Conservation (phyloP, 2,113 vertebrate species). For the Catharus fuscescens region DNA sequence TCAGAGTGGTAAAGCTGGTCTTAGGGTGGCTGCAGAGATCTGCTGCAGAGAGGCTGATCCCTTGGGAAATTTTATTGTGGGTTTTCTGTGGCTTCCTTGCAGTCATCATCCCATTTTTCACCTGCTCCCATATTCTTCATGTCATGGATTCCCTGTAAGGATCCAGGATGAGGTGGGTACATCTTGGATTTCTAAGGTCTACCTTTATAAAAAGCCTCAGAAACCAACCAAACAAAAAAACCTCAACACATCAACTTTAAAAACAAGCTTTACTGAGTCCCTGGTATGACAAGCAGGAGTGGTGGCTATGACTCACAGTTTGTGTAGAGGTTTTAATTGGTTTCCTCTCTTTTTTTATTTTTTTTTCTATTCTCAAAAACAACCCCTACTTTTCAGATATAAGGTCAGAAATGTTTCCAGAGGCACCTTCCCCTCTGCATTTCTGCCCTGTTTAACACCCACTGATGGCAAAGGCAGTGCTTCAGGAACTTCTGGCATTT, state of each 20-base stretch:
- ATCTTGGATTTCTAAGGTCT: neutral
- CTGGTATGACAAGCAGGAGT: neutral
- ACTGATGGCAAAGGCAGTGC: neutral
- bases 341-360: neutral
- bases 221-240: neutral
- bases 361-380: neutral
- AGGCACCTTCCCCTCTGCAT: neutral
- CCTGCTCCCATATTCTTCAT: neutral
- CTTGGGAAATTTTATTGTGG: neutral
- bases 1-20: neutral
- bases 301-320: neutral
- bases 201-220: neutral
- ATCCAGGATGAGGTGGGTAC: neutral
- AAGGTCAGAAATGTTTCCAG: neutral
- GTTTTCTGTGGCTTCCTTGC: neutral
- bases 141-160: neutral
- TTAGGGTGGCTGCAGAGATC: neutral
- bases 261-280: neutral
- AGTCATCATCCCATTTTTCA: neutral
- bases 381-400: neutral
- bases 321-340: neutral
- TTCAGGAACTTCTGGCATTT: neutral
- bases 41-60: neutral
- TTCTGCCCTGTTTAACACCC: neutral
- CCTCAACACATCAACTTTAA: neutral